Evolutionary conservation across 2,797 vertebrate species (phyloP), one percentile per base, ranked within the genome.

Genomic region (Gobio occitaniae): DNA sequence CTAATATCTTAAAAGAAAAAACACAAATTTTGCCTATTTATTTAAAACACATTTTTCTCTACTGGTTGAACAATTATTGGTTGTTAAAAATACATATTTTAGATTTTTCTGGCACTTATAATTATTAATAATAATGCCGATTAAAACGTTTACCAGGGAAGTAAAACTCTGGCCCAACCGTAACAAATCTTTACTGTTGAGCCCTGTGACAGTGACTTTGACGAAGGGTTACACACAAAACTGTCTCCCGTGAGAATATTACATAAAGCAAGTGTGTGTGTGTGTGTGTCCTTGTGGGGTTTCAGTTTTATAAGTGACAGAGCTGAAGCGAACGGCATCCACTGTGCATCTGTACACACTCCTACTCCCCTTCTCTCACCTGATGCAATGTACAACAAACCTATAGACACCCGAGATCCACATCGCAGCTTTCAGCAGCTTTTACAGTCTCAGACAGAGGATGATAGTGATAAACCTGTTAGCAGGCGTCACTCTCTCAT

Each of bases 301-400:
- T 80, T 76, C 85, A 85, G 78, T 74, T 87, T 78, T 48, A 48
- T 32, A 44, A 29, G 21, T 17, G 59, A 80, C 69, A 82, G 66
- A 32, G 12, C 13, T 79, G 47, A 74, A 65, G 79, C 59, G 29
- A 48, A 72, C 32, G 32, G 32, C 83, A 84, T 80, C 54, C 54
- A 74, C 80, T 36, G 78, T 41, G 17, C 68, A 66, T 76, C 47
- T 17, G 11, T 32, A 32, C 52, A 75, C 36, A 21, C 65, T 21
- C 21, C 47, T 38, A 10, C 54, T 56, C 9, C 48, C 15, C 54
- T 36, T 29, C 29, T 36, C 61, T 29, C 29, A 25, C 29, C n/a
- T 85, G 25, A 25, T 71, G 61, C 59, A 76, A 8, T 48, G 56
- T 6, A 16, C 54, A 84, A 32, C 12, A 68, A 56, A 87, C 36